Evolutionary conservation across 2,888 invertebrate genomes (phyloP), one percentile per base, ranked within the genome.

Genomic region (Molorchus minor): DNA sequence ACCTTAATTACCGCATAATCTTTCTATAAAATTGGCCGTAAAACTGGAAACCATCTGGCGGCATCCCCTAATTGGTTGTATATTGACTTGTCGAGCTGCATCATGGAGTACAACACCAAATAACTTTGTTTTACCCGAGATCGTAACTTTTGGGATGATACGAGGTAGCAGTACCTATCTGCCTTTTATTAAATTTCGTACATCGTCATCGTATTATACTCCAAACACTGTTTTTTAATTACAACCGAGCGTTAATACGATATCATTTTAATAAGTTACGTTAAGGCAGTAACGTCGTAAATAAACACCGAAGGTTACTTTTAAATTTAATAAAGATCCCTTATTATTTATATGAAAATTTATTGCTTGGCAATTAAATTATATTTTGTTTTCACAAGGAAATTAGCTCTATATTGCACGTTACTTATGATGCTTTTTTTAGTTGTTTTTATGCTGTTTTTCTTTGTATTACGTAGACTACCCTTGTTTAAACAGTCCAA

Each of bases 131-230:
- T 16, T 16, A 38, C 1, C 21, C 16, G 20, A 38, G 47, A 36
- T 49, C 49, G 29, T 25, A 47, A 35, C 35, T 43, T 12, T 25
- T 33, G 2, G 19, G 33, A n/a, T 19, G n/a, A n/a, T n/a, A n/a
- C n/a, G n/a, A n/a, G n/a, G n/a, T n/a, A n/a, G n/a, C n/a, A n/a
- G n/a, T n/a, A n/a, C 20, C 25, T 25, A 20, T 29, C 25, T 16
- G 49, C 13, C 49, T 49, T n/a, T 49, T 49, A 49, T 49, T 49
- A 49, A 49, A 49, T 49, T 38, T 49, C 16, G 25, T 49, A 49
- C 25, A 8, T 25, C 8, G 5, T 38, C n/a, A 49, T 25, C 21
- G 12, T 30, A 30, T 16, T 12, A 45, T 30, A 33, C 19, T 46
- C 33, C 33, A 49, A 38, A 49, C 38, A 1, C 29, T n/a, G 38